These are phyloP conservation scores for Allobates femoralis DNA, from an alignment of 2,797 vertebrate species.

Conservation along the genomic window DNA sequence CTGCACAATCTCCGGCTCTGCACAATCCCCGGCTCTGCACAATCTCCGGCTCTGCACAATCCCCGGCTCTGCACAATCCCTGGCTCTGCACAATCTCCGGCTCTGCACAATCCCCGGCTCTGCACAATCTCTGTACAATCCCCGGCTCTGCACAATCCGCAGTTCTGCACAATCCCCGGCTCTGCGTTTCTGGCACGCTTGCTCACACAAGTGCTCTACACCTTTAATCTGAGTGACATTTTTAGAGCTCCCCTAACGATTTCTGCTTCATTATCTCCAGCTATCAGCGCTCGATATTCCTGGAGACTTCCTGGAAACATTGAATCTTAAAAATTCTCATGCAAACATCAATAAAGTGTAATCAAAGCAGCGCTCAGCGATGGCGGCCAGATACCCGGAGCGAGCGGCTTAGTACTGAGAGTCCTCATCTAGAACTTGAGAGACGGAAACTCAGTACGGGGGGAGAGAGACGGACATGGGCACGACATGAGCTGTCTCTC, in stretches of 20 bases:
- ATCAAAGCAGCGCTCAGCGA: conserved; percentile 30
- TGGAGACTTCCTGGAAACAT: conserved; percentile 43
- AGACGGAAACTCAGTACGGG: background rate
- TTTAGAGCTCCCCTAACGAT: conserved; percentile 48
- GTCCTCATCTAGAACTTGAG: conserved; percentile 4
- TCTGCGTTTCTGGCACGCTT: background rate
- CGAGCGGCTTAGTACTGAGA: background rate
- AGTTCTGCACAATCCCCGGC: background rate
- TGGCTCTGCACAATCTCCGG: too few relatives aligned
- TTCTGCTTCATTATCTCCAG: conserved; percentile 57
- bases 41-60: too few relatives aligned
- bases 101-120: too few relatives aligned
- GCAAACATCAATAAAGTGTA: conserved; percentile 53
- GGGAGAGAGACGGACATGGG: background rate
- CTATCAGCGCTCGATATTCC: conserved; percentile 51
- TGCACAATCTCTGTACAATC: too few relatives aligned
- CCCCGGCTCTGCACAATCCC: too few relatives aligned
- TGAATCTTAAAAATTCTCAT: conserved; percentile 42
- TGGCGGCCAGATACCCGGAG: conserved; percentile 30
- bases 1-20: too few relatives aligned
- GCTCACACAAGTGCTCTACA: background rate
- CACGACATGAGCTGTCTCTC: background rate
- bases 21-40: too few relatives aligned
- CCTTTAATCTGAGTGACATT: conserved; percentile 44
- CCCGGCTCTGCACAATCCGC: too few relatives aligned